Percentiles rank a stretch among this genome's conserved stretches.
Evolutionary conservation across 1,140 invertebrate genomes (phyloP).

Genomic region (Riptortus pedestris): DNA sequence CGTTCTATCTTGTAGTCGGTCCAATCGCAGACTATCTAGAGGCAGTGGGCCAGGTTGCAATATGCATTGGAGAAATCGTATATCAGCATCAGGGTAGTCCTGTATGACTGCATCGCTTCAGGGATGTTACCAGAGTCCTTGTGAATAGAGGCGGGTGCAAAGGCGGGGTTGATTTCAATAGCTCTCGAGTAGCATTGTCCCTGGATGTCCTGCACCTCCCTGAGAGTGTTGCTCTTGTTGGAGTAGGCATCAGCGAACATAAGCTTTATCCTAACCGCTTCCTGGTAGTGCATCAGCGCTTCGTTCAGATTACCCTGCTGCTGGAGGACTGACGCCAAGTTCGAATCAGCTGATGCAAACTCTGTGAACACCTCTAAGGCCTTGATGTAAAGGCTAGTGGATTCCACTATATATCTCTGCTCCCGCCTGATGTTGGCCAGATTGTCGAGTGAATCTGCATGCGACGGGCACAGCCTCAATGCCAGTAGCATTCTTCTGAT

Average conservation of each 20-base stretch:
- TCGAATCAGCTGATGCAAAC: conserved; percentile 98
- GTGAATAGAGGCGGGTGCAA: conserved; percentile 95
- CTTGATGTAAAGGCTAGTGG: conserved; percentile 86
- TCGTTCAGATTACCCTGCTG: conserved; percentile 95
- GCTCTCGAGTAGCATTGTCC: conserved; percentile 95
- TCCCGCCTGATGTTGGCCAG: conserved; percentile 84
- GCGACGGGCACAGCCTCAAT: conserved; percentile 87
- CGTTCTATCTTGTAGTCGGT: conserved; percentile 91
- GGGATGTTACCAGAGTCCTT: conserved; percentile 97
- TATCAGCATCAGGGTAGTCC: conserved; percentile 91
- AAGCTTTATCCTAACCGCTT: conserved; percentile 61
- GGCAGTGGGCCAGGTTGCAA: conserved; percentile 96
- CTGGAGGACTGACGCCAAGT: conserved; percentile 94
- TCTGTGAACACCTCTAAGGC: conserved; percentile 81
- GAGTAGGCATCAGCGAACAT: conserved; percentile 90
- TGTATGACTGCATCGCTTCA: conserved; percentile 92
- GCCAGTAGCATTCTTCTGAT: conserved; percentile 98
- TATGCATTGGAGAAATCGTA: conserved; percentile 99
- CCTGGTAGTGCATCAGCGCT: conserved; percentile 95
- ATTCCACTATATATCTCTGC: conserved; percentile 93
- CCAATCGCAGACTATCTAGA: conserved; percentile 99
- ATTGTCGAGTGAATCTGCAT: conserved; percentile 98
- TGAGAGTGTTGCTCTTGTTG: conserved; percentile 98
- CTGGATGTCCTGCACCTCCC: conserved; percentile 95
- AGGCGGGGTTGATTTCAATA: conserved; percentile 96